A percentile compares a stretch with the other conserved stretches of the same genome.
phyloP scores from a whole-genome alignment of 1,140 invertebrate species.

The Scaptomyza hsui region DNA sequence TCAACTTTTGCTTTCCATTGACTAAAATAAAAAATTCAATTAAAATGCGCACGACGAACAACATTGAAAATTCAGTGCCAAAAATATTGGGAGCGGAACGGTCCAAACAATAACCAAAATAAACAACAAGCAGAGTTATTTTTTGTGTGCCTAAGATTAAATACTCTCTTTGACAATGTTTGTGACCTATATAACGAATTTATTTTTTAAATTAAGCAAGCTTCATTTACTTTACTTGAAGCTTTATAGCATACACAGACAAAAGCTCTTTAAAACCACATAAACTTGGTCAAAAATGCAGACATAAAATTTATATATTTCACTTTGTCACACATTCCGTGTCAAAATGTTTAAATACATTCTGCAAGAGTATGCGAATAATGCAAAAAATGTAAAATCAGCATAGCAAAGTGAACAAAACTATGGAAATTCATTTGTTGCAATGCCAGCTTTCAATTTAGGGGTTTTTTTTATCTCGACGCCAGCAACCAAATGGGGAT shows the following conservation, averaged over 20 bases:
- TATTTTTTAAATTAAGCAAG: neutral
- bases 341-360: constrained; percentile 11
- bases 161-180: neutral
- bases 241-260: too few relatives aligned
- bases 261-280: neutral
- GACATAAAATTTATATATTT: neutral
- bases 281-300: neutral
- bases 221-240: too few relatives aligned
- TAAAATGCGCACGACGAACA: constrained; percentile 71
- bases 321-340: neutral
- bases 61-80: constrained; percentile 46
- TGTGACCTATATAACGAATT: neutral
- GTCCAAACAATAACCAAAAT: constrained; percentile 42
- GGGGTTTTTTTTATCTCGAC: neutral
- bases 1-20: constrained; percentile 73
- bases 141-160: neutral
- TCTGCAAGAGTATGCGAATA: constrained; percentile 6
- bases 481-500: neutral
- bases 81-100: constrained; percentile 69
- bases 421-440: constrained; percentile 64
- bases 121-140: neutral
- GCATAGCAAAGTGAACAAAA: constrained; percentile 71
- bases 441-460: neutral
- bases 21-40: constrained; percentile 79
- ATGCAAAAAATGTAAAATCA: constrained; percentile 66